A percentile compares a stretch with the other conserved stretches of the same genome.
Evolutionary conservation across 2,113 vertebrate species (phyloP).

Genomic region (Sebastes fasciatus): DNA sequence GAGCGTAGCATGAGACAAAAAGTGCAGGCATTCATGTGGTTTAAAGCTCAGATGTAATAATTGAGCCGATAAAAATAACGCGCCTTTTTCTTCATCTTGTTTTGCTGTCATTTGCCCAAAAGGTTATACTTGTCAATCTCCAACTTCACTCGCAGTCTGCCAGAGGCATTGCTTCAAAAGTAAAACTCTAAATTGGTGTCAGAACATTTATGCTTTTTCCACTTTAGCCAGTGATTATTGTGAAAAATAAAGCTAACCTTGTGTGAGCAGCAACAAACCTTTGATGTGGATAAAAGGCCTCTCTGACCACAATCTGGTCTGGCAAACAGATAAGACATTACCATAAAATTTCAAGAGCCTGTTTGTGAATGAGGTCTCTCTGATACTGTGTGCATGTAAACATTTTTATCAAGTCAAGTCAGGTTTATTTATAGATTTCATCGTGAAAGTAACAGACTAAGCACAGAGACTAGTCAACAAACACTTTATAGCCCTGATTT

Average conservation of each 20-base stretch:
- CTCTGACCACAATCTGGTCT: conserved; percentile 23
- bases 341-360: neutral
- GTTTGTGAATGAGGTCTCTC: conserved; percentile 4
- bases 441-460: neutral
- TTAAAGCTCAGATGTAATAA: conserved; percentile 21
- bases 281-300: conserved; percentile 35
- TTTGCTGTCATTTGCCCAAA: neutral
- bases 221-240: neutral
- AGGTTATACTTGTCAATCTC: neutral
- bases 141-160: neutral
- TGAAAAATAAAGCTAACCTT: conserved; percentile 5
- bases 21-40: neutral
- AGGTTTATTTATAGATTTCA: neutral
- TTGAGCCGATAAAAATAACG: neutral
- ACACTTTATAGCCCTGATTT: neutral
- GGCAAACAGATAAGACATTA: conserved; percentile 4
- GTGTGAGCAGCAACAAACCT: neutral
- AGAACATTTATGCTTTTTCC: neutral
- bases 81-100: neutral
- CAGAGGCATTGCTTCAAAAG: conserved; percentile 2
- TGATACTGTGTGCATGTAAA: neutral
- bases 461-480: neutral
- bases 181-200: neutral
- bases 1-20: neutral
- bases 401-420: conserved; percentile 9